These are phyloP conservation scores for Sternarchorhynchus goeldii DNA, from an alignment of 2,797 vertebrate genomes.

Conservation along the genomic window DNA sequence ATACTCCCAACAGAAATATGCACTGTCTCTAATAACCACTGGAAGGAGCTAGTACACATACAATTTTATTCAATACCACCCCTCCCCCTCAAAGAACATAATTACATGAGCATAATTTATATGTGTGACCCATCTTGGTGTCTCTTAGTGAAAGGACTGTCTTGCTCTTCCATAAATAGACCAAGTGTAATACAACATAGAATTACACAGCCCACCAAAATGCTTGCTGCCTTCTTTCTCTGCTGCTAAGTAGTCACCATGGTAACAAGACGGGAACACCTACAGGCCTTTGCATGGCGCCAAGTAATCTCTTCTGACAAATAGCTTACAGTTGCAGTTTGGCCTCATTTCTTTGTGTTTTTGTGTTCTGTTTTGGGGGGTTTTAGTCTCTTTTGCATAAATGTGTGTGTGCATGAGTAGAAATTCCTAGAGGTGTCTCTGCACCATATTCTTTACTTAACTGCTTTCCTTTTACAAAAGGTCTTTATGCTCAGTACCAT, in stretches of 20 bases:
- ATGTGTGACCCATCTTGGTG: constrained; percentile 41
- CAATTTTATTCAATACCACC: constrained; percentile 10
- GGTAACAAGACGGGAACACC: constrained; percentile 52
- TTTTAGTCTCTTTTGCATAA: not conserved
- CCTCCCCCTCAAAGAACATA: constrained; percentile 20
- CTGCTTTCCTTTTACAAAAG: not conserved
- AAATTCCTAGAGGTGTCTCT: not conserved
- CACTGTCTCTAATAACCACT: constrained; percentile 20
- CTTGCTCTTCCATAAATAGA: constrained; percentile 35
- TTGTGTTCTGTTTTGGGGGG: not conserved
- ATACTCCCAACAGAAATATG: not conserved
- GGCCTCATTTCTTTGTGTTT: constrained; percentile 18
- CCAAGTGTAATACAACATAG: constrained; percentile 2
- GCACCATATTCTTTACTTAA: not conserved
- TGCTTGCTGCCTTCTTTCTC: constrained; percentile 23
- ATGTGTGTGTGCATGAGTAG: not conserved
- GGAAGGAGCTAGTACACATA: constrained; percentile 36
- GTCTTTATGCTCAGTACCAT: not conserved
- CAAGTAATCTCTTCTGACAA: constrained; percentile 57
- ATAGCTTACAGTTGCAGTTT: constrained; percentile 40
- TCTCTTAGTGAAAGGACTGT: constrained; percentile 36
- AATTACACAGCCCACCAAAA: constrained; percentile 11
- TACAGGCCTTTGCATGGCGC: constrained; percentile 52
- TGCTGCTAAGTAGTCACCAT: constrained; percentile 49
- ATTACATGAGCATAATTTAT: constrained; percentile 45